These are phyloP conservation scores for Stigmatopora argus DNA, from an alignment of 2,113 vertebrate genomes.

Conservation along the genomic window DNA sequence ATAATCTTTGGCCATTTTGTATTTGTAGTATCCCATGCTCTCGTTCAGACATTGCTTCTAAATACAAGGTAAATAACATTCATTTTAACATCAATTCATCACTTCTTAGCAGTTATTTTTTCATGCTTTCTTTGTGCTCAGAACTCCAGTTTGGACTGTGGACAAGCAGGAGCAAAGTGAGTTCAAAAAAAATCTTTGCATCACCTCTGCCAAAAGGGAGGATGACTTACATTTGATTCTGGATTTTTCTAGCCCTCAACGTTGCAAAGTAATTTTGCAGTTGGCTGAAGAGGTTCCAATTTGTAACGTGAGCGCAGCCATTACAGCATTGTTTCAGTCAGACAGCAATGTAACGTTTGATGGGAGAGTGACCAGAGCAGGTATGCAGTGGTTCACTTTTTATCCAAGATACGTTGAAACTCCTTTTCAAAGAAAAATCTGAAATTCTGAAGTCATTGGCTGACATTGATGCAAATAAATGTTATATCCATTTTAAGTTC, in stretches of 20 bases:
- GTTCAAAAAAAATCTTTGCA: slow-evolving; percentile 11
- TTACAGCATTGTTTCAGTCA: slow-evolving; percentile 19
- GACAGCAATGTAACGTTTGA: not conserved
- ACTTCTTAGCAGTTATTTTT: no score
- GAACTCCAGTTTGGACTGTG: slow-evolving; percentile 25
- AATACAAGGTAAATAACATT: slow-evolving; percentile 40
- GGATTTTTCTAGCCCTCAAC: slow-evolving; percentile 10
- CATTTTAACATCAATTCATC: not conserved
- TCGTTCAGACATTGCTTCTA: not conserved
- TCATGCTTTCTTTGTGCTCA: slow-evolving; percentile 10
- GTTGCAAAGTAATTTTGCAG: slow-evolving; percentile 42
- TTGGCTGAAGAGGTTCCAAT: slow-evolving; percentile 19
- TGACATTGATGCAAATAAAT: no score
- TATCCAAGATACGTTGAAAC: no score
- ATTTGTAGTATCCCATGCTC: slow-evolving; percentile 28
- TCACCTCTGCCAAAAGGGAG: not conserved
- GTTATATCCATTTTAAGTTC: no score
- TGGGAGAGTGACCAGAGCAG: slow-evolving; percentile 41
- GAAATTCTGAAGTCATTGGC: no score
- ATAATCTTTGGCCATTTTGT: slow-evolving; percentile 14
- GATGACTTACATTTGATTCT: not conserved
- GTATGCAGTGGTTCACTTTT: slow-evolving; percentile 33
- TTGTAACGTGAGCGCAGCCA: slow-evolving; percentile 31
- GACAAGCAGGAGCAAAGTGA: slow-evolving; percentile 20
- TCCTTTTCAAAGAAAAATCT: no score